Evolutionary conservation across 2,113 vertebrate species (phyloP), one percentile per base, ranked within the genome.

Genomic region (Lophotis ruficrista): DNA sequence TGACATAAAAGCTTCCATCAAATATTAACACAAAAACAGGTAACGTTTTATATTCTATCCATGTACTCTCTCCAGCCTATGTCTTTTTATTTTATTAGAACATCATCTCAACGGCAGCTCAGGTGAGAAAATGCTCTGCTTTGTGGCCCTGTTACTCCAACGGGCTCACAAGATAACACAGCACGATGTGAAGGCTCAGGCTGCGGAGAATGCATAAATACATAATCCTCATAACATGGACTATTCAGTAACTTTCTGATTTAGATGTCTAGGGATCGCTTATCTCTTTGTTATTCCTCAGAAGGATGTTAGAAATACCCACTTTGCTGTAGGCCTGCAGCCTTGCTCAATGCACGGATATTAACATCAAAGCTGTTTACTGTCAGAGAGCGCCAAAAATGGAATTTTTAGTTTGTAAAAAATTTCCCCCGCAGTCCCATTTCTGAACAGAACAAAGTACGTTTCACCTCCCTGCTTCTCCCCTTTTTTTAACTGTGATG

Each of bases 291-390:
- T 90, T 90, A 89, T 75, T 82, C 33, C 73, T 93, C 81, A 85
- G 50, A 91, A 93, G 58, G 69, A 83, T 92, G 89, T 91, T 54
- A 90, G 82, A 94, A 95, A 86, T 83, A 86, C 1, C 71, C 18
- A 64, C 73, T 95, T 91, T 85, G 43, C 80, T 81, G 12, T 90
- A 91, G 81, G 62, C 66, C 77, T 94, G 76, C 54, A 84, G 50
- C 47, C 19, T 60, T 77, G 16, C 28, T 91, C 66, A 57, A 9
- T 68, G 35, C 61, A 81, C 19, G 84, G 70, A 69, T 77, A 89
- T 7, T 72, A 81, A 86, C 70, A 94, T 92, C 87, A 91, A 95
- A 87, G 84, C 35, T 86, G 24, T 76, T 92, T 72, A 87, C 65
- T 87, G 48, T 41, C 81, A 87, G 24, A 73, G 56, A 68, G 13